phyloP scores from a whole-genome alignment of 2,113 vertebrate species.

The Strix aluco region DNA sequence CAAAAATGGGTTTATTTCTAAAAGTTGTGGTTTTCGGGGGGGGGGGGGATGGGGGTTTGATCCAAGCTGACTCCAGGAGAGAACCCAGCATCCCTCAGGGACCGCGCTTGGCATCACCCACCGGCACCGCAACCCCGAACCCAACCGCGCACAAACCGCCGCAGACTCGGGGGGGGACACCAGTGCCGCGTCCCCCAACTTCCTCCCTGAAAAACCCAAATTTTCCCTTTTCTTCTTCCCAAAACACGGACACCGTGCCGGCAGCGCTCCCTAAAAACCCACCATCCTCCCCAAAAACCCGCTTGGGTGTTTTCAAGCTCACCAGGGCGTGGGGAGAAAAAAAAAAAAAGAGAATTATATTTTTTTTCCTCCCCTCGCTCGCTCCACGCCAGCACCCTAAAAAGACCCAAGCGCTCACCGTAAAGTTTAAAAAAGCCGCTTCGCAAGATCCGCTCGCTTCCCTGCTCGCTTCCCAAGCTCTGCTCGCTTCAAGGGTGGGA shows the following conservation, averaged over 20 bases:
- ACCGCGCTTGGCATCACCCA: not conserved
- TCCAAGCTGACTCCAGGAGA: not conserved
- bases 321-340: rapidly evolving
- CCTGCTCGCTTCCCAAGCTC: not conserved
- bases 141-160: not conserved
- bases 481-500: not conserved
- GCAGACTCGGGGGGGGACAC: too few relatives aligned
- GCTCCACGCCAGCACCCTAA: not conserved
- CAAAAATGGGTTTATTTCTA: not conserved
- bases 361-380: rapidly evolving
- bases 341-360: too few relatives aligned
- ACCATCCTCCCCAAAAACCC: not conserved
- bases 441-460: not conserved
- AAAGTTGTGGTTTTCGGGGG: not conserved
- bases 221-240: not conserved
- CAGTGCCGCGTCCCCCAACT: rapidly evolving
- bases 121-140: not conserved
- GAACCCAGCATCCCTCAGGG: not conserved
- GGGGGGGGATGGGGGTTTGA: not conserved
- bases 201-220: rapidly evolving
- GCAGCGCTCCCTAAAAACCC: not conserved
- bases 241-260: rapidly evolving
- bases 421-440: not conserved
- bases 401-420: not conserved
- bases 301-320: not conserved